Evolutionary conservation across 2,113 vertebrate genomes (phyloP).

Genomic region (Alectura lathami): DNA sequence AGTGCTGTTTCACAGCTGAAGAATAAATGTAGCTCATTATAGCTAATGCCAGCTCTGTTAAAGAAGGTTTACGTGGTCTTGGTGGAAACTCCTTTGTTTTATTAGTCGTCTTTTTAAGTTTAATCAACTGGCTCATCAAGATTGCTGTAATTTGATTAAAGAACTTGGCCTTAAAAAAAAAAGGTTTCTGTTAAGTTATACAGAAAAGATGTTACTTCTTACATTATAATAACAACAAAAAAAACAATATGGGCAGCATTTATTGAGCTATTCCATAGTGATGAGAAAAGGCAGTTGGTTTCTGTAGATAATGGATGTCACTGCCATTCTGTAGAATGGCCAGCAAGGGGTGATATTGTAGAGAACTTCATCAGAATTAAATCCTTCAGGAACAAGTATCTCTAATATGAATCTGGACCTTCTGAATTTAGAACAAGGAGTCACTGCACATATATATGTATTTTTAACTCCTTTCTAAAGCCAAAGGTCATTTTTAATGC

Average conservation of each 20-base stretch:
- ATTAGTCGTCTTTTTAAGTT: constrained; percentile 62
- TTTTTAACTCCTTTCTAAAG: neutral
- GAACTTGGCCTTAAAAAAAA: constrained; percentile 39
- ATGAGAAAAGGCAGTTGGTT: neutral
- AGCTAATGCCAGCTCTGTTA: constrained; percentile 74
- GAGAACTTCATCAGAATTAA: constrained; percentile 14
- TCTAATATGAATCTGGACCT: neutral
- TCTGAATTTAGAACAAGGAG: neutral
- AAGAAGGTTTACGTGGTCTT: constrained; percentile 63
- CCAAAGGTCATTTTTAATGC: neutral
- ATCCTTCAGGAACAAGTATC: neutral
- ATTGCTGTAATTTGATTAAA: constrained; percentile 65
- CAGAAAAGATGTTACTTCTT: constrained; percentile 22
- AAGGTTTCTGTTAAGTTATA: neutral
- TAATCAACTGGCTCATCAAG: constrained; percentile 62
- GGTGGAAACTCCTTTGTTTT: constrained; percentile 71
- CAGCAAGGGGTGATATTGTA: constrained; percentile 71
- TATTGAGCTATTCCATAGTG: neutral
- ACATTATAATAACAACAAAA: neutral
- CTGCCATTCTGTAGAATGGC: constrained; percentile 51
- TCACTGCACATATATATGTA: neutral
- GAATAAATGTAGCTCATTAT: constrained; percentile 80
- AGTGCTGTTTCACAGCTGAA: constrained; percentile 79
- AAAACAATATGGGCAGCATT: neutral
- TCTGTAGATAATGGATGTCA: neutral